These are phyloP conservation scores for Dreissena rostriformis DNA, from an alignment of 1,140 invertebrate genomes.

Conservation along the genomic window DNA sequence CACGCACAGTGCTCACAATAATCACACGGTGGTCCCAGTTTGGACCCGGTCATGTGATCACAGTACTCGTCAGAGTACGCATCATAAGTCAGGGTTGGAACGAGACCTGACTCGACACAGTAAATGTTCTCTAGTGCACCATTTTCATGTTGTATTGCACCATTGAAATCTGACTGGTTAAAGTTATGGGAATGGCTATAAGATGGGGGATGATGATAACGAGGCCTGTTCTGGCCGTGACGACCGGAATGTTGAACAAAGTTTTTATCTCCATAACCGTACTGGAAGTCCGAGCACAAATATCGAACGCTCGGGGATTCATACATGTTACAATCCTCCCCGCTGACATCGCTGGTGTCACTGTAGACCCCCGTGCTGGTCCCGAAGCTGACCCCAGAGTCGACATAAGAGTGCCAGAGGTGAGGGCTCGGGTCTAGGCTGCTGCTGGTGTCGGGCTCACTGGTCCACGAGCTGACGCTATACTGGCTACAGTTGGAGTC, in stretches of 20 bases:
- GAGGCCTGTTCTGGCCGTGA: not conserved
- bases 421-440: constrained; percentile 52
- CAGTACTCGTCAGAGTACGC: constrained; percentile 7
- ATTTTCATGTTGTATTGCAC: constrained; percentile 38
- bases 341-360: constrained; percentile 52
- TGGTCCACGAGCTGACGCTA: constrained; percentile 50
- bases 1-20: constrained; percentile 34
- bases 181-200: not conserved
- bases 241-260: not conserved
- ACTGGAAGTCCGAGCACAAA: not conserved
- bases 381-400: constrained; percentile 38
- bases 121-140: constrained; percentile 36
- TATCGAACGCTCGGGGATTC: not conserved
- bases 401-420: constrained; percentile 38
- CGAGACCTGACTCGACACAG: not conserved
- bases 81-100: constrained; percentile 19
- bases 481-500: constrained; percentile 56
- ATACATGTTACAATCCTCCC: constrained; percentile 42
- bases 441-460: constrained; percentile 50
- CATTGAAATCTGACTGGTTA: constrained; percentile 9
- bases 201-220: not conserved
- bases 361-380: constrained; percentile 43
- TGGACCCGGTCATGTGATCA: not conserved
- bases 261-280: not conserved
- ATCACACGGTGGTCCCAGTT: constrained; percentile 26